Evolutionary conservation across 2,888 invertebrate genomes (phyloP), one percentile per base, ranked within the genome.

Genomic region (Polylopha cassiicola): DNA sequence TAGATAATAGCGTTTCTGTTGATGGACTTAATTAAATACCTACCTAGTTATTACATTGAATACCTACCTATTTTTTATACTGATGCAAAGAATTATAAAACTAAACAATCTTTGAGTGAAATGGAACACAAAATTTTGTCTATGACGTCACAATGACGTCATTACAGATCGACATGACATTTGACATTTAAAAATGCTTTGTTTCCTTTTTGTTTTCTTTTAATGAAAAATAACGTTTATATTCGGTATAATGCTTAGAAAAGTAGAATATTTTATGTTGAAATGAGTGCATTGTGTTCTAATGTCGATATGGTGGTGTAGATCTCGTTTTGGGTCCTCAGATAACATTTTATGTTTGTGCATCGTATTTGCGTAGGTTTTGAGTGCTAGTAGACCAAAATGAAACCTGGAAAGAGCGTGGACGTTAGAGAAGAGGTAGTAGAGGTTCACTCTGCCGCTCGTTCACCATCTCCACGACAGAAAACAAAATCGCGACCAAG

Each of bases 101-200:
- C n/a, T n/a, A n/a, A n/a, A n/a, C 33, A 22, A 11, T 28, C 23
- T 39, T 44, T 27, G 36, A 55, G 52, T 37, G 47, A 26, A 46
- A 37, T 34, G 39, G 9, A 45, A 44, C 24, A 43, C 32, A 31
- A 17, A 17, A 28, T 36, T 9, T 10, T 34, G 10, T n/a, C 14
- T 14, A 18, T 75, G 78, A 79, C 78, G 78, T 79, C 74, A 74
- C 44, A 47, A 47, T 74, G 78, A 78, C 79, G 78, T 80, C 78
- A 79, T 61, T 39, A 39, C 46, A 31, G 39, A 38, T 37, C 61
- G 58, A 55, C 61, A 53, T 64, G 58, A 56, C 63, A 54, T 65
- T 61, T 76, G 58, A 58, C 60, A 63, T 65, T 64, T 60, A 37
- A 48, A 42, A 34, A 41, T 38, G 44, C 39, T 41, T 47, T 44